Conservation (phyloP, 2,888 invertebrate genomes). For the Thecophora atra region DNA sequence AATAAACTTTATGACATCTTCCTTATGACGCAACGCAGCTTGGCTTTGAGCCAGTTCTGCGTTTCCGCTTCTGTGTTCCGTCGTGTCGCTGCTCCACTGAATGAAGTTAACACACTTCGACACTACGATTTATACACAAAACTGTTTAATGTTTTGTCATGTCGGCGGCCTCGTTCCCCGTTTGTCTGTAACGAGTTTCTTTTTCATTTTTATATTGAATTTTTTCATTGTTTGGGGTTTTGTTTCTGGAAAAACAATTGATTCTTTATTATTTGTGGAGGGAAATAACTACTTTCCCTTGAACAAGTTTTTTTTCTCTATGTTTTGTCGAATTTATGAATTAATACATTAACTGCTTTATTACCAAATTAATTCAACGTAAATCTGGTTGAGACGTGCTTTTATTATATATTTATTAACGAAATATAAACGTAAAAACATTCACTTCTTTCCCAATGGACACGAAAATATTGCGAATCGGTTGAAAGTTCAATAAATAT, state of each 20-base stretch:
- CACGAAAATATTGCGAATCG: background rate
- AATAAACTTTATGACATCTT: background rate
- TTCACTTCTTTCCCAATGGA: background rate
- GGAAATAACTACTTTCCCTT: too few species aligned
- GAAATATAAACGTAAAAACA: too few species aligned
- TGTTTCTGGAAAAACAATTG: background rate
- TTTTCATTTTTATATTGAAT: background rate
- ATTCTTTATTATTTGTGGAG: background rate
- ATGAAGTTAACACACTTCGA: background rate
- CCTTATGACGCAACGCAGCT: background rate
- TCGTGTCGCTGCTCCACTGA: too few species aligned
- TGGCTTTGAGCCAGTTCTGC: background rate
- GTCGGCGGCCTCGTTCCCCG: too few species aligned
- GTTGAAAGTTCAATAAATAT: constrained; percentile 40
- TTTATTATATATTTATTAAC: too few species aligned
- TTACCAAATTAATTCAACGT: too few species aligned
- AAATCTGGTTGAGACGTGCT: too few species aligned
- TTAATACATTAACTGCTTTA: too few species aligned
- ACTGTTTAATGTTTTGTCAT: too few species aligned
- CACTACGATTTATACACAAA: background rate
- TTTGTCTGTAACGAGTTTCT: too few species aligned
- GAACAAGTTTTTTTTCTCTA: too few species aligned
- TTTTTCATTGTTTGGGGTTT: background rate
- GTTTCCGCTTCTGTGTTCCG: background rate
- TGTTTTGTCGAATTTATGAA: too few species aligned